A percentile compares a stretch with the other conserved stretches of the same genome.
Conservation (phyloP, 2,888 invertebrate species). For the Stenchaetothrips biformis region DNA sequence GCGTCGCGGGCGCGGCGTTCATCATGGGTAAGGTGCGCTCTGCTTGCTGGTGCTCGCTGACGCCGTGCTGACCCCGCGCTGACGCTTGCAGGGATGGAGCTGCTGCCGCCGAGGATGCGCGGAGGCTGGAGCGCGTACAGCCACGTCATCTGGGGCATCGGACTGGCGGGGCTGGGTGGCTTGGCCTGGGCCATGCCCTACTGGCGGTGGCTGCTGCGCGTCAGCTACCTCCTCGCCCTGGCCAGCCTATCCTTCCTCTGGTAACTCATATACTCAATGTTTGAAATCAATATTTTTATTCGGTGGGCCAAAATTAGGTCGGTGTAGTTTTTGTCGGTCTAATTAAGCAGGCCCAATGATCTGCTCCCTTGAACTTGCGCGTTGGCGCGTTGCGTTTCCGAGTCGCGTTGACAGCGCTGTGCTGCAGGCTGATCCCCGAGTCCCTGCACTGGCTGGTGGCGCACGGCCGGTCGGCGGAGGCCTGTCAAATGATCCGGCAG, state of each 20-base stretch:
- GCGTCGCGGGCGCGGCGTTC: conserved; percentile 67
- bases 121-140: conserved; percentile 44
- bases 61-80: too few relatives aligned
- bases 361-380: too few relatives aligned
- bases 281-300: too few relatives aligned
- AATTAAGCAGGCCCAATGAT: too few relatives aligned
- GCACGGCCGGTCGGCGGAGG: conserved; percentile 43
- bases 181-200: conserved; percentile 57
- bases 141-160: conserved; percentile 60
- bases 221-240: conserved; percentile 62
- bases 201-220: conserved; percentile 63
- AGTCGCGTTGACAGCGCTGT: not conserved
- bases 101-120: conserved; percentile 41
- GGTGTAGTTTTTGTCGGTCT: too few relatives aligned
- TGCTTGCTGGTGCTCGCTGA: not conserved
- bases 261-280: conserved; percentile 40
- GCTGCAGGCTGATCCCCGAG: conserved; percentile 45
- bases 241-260: conserved; percentile 62
- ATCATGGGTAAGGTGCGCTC: conserved; percentile 68
- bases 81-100: conserved; percentile 40
- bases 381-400: too few relatives aligned
- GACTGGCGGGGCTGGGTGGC: conserved; percentile 58
- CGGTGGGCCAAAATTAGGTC: too few relatives aligned
- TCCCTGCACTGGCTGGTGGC: conserved; percentile 48
- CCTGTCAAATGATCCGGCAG: conserved; percentile 35